phyloP scores from a whole-genome alignment of 2,797 vertebrate genomes.

The Craterocephalus amniculus region DNA sequence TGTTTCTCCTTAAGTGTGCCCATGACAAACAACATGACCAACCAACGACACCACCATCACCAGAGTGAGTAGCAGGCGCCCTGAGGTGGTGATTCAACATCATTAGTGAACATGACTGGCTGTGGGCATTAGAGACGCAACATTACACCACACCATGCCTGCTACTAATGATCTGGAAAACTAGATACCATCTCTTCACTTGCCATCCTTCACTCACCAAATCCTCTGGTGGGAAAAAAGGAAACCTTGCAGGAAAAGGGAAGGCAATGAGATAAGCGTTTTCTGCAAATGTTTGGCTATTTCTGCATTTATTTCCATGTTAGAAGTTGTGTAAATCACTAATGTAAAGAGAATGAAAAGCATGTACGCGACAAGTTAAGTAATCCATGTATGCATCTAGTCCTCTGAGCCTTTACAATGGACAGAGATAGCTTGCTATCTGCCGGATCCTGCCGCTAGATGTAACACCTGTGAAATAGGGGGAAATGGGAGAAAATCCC shows the following conservation, averaged over 20 bases:
- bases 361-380: conserved; percentile 8
- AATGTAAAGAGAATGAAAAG: conserved; percentile 9
- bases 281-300: background rate
- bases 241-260: conserved; percentile 28
- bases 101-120: conserved; percentile 84
- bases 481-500: conserved; percentile 48
- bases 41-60: conserved; percentile 66
- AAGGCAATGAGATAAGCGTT: conserved; percentile 12
- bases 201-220: conserved; percentile 72
- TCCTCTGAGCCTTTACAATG: conserved; percentile 15
- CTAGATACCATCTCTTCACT: conserved; percentile 80
- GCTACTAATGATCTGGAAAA: conserved; percentile 84
- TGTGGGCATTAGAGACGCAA: conserved; percentile 84
- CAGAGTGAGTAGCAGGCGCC: conserved; percentile 66
- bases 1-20: conserved; percentile 70
- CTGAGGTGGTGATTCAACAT: conserved; percentile 81
- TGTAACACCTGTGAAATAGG: conserved; percentile 58
- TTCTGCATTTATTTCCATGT: conserved; percentile 10
- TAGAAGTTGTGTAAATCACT: conserved; percentile 4
- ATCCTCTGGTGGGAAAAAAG: conserved; percentile 30
- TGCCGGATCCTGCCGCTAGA: conserved; percentile 52
- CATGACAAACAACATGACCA: conserved; percentile 78
- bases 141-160: conserved; percentile 82
- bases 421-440: conserved; percentile 33
- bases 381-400: conserved; percentile 6